Percentiles rank a stretch among this genome's conserved stretches.
These are phyloP conservation scores for Poeciliopsis infans DNA, from an alignment of 2,797 vertebrate genomes.

Conservation along the genomic window DNA sequence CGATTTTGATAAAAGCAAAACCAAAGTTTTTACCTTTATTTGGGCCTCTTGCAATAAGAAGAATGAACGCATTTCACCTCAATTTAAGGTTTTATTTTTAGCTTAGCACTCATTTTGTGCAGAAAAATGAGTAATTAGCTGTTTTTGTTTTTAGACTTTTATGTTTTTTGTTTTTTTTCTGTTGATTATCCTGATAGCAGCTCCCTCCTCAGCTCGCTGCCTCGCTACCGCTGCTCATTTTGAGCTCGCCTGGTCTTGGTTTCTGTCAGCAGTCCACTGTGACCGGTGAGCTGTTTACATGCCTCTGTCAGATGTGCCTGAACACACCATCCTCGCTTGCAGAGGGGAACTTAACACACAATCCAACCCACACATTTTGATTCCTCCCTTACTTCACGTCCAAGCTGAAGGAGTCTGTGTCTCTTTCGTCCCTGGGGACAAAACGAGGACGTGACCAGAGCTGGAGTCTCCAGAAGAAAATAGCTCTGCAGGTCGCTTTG, in stretches of 20 bases:
- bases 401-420: neutral
- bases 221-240: neutral
- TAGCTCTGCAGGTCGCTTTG: neutral
- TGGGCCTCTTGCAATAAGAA: neutral
- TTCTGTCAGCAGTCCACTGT: conserved; percentile 8
- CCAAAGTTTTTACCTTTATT: neutral
- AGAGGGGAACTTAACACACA: neutral
- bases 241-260: conserved; percentile 2
- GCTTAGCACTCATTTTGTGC: neutral
- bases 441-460: conserved; percentile 8
- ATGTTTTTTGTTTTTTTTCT: neutral
- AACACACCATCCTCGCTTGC: conserved; percentile 8
- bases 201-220: neutral
- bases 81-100: neutral
- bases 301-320: conserved; percentile 24
- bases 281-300: conserved; percentile 24
- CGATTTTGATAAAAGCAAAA: neutral
- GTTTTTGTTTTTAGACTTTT: neutral
- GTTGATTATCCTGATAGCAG: neutral
- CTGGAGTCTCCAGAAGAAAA: conserved; percentile 11
- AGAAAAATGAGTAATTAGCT: neutral
- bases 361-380: neutral
- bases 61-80: neutral
- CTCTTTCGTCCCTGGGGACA: conserved; percentile 9
- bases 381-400: neutral